These are phyloP conservation scores for Hippopotamus amphibius DNA, from an alignment of 2,113 vertebrate genomes.

Conservation along the genomic window DNA sequence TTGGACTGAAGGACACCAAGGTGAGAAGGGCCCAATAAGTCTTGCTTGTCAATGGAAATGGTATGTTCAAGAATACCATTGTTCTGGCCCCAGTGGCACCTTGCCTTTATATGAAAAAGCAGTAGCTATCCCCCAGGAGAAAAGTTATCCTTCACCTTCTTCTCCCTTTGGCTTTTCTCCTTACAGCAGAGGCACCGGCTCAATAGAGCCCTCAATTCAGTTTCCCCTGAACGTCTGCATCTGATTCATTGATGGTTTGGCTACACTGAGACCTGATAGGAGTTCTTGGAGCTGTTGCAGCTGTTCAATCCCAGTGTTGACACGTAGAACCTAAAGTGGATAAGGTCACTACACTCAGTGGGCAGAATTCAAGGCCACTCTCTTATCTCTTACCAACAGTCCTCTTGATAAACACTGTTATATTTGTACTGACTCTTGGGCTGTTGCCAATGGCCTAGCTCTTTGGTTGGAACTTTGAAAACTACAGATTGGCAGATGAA, in stretches of 20 bases:
- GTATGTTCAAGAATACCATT: background rate
- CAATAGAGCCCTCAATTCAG: background rate
- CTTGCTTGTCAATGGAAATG: background rate
- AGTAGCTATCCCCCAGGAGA: background rate
- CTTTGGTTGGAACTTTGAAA: constrained; percentile 13
- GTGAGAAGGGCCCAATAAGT: background rate
- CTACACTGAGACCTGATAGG: background rate
- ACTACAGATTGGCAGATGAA: background rate
- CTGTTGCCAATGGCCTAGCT: constrained; percentile 13
- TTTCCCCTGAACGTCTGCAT: background rate
- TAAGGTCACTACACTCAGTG: background rate
- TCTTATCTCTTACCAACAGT: background rate
- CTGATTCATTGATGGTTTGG: background rate
- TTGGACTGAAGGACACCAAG: background rate
- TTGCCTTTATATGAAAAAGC: background rate
- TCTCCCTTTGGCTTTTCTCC: background rate
- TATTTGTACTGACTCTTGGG: background rate
- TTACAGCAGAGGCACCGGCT: background rate
- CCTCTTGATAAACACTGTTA: constrained; percentile 6
- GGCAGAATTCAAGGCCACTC: constrained; percentile 37
- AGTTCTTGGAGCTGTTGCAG: background rate
- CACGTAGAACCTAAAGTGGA: background rate
- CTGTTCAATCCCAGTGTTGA: background rate
- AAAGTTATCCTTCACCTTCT: background rate
- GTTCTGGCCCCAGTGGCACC: background rate